Evolutionary conservation across 2,888 invertebrate species (phyloP), one percentile per base, ranked within the genome.

Genomic region (Gortyna flavago): DNA sequence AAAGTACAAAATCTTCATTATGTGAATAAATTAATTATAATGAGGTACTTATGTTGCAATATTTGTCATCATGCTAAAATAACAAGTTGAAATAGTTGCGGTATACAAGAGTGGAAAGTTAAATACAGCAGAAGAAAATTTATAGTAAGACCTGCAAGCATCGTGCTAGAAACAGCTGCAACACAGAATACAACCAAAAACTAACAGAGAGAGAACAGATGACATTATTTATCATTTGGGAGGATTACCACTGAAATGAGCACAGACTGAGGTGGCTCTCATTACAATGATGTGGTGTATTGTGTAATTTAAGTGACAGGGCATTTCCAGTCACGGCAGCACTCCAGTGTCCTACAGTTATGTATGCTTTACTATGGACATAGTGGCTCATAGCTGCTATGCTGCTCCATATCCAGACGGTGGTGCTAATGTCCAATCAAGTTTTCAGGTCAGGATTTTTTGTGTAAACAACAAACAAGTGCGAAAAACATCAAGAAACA

Each of bases 351-450:
- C 82, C 81, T 80, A 86, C 87, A 85, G 87, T 90, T 92, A 90
- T 89, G 89, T 90, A 89, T 91, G 83, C 88, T 90, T 87, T 90
- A 90, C 90, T 90, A 89, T 89, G 91, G 93, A 93, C 87, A 87
- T 91, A 90, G 92, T 91, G 88, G 91, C 91, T 89, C 85, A 78
- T 85, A 88, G 92, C 91, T 89, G 86, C 90, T 91, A 90, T 90
- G 88, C 90, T 89, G 88, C 92, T 92, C 89, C 92, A 92, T 92
- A 90, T 91, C 91, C 93, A 93, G 93, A 93, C 92, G 92, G 92
- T 92, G 94, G 95, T 96, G 95, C 94, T 96, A 96, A 96, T 96
- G 93, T 95, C 93, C 92, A 95, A 96, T 96, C 96, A 93, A 96
- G 96, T 96, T 96, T 96, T 96, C 96, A 96, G 96, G 96, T 96